Evolutionary conservation across 2,888 invertebrate genomes (phyloP).

Genomic region (Silvanus unidentatus): DNA sequence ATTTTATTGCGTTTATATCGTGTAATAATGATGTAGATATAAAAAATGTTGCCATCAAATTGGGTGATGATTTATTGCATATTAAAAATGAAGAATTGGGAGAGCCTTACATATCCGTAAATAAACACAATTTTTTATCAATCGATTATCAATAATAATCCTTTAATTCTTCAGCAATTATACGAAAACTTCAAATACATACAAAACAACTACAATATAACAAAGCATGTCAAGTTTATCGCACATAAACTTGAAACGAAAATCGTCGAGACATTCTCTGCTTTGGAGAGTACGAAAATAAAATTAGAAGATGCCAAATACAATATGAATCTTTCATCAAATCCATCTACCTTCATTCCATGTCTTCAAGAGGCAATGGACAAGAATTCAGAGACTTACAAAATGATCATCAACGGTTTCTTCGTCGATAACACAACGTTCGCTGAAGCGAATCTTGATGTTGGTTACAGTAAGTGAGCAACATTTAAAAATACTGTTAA

Average conservation of each 20-base stretch:
- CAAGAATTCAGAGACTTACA: constrained; percentile 9
- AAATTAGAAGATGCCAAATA: constrained; percentile 31
- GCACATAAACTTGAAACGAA: constrained; percentile 36
- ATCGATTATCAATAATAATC: constrained; percentile 1
- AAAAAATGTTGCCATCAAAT: constrained; percentile 27
- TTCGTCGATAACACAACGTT: constrained; percentile 8
- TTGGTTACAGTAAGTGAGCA: constrained; percentile 12
- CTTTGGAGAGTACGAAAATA: constrained; percentile 34
- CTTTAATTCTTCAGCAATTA: constrained; percentile 34
- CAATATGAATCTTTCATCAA: constrained; percentile 15
- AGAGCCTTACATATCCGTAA: constrained; percentile 38
- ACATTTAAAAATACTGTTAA: too few species aligned
- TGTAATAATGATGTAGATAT: constrained; percentile 11
- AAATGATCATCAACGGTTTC: constrained; percentile 7
- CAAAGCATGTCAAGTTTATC: constrained; percentile 34
- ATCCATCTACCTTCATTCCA: constrained; percentile 20
- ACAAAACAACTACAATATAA: constrained; percentile 30
- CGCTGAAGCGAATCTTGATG: constrained; percentile 4
- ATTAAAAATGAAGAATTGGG: constrained; percentile 41
- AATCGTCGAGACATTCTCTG: constrained; percentile 35
- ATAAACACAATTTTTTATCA: constrained; percentile 4
- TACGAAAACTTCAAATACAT: constrained; percentile 39
- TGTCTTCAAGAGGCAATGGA: constrained; percentile 16
- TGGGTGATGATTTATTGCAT: constrained; percentile 33
- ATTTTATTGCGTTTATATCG: too few species aligned